phyloP scores from a whole-genome alignment of 2,113 vertebrate species.

The Myocastor coypus region DNA sequence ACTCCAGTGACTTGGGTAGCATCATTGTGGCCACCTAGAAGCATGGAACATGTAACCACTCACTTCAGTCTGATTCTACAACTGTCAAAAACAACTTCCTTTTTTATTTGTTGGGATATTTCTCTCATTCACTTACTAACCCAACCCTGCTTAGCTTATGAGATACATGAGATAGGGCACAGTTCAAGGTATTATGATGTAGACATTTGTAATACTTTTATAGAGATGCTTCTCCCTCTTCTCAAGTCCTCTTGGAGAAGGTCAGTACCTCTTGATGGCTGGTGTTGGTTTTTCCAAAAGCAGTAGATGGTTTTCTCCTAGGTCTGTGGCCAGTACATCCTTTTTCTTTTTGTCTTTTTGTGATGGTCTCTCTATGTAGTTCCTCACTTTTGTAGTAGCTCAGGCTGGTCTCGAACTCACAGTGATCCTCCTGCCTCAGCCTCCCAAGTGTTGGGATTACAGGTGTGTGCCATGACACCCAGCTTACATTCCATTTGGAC shows the following conservation, averaged over 20 bases:
- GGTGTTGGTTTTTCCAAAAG: conserved; percentile 47
- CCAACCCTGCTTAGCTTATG: background rate
- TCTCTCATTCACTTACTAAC: background rate
- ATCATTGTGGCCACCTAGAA: background rate
- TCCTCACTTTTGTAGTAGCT: no score
- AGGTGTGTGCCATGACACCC: no score
- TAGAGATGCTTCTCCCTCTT: background rate
- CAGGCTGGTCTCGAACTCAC: no score
- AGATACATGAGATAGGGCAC: background rate
- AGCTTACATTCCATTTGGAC: background rate
- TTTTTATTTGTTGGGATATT: background rate
- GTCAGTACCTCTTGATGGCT: conserved; percentile 8
- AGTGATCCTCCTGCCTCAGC: no score
- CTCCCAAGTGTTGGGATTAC: no score
- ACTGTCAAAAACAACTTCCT: conserved; percentile 30
- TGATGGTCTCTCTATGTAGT: no score
- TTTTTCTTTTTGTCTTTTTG: background rate
- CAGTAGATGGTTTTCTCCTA: background rate
- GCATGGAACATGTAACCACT: background rate
- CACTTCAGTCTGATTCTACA: background rate
- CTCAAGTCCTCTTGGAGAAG: background rate
- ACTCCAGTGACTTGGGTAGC: background rate
- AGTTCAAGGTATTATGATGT: background rate
- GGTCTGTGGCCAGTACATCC: background rate
- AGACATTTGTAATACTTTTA: background rate